Evolutionary conservation across 2,888 invertebrate species (phyloP).

Genomic region (Dynastes grantii): DNA sequence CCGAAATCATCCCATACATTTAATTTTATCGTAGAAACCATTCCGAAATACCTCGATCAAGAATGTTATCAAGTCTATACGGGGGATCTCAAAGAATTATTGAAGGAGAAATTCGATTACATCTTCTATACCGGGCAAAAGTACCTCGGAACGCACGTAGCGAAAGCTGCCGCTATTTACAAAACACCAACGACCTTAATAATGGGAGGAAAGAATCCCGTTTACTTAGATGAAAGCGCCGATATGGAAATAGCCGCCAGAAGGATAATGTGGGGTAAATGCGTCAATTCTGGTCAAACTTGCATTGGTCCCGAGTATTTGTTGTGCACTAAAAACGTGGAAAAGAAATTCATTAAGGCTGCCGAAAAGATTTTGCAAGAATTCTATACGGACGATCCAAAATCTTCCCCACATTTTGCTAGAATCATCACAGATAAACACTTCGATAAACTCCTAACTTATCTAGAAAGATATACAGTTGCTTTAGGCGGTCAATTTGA

Average conservation of each 20-base stretch:
- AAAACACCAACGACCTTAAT: slow-evolving; percentile 96
- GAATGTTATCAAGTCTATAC: slow-evolving; percentile 85
- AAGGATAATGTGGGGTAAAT: slow-evolving; percentile 96
- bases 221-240: slow-evolving; percentile 88
- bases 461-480: slow-evolving; percentile 81
- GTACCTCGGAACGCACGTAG: slow-evolving; percentile 88
- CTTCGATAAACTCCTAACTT: slow-evolving; percentile 80
- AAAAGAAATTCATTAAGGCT: slow-evolving; percentile 73
- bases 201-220: slow-evolving; percentile 89
- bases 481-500: slow-evolving; percentile 87
- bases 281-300: slow-evolving; percentile 93
- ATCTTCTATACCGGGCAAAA: slow-evolving; percentile 97
- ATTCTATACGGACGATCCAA: slow-evolving; percentile 89
- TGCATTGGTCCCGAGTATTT: slow-evolving; percentile 98
- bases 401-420: slow-evolving; percentile 83
- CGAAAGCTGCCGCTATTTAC: slow-evolving; percentile 90
- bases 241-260: slow-evolving; percentile 85
- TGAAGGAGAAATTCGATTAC: slow-evolving; percentile 90
- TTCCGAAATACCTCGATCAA: slow-evolving; percentile 88
- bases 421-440: slow-evolving; percentile 90
- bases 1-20: slow-evolving; percentile 83
- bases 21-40: slow-evolving; percentile 70
- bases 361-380: slow-evolving; percentile 79
- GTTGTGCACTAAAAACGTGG: slow-evolving; percentile 85
- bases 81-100: slow-evolving; percentile 45